A percentile compares a stretch with the other conserved stretches of the same genome.
Evolutionary conservation across 2,797 vertebrate species (phyloP).

Genomic region (Phalanger gymnotis): DNA sequence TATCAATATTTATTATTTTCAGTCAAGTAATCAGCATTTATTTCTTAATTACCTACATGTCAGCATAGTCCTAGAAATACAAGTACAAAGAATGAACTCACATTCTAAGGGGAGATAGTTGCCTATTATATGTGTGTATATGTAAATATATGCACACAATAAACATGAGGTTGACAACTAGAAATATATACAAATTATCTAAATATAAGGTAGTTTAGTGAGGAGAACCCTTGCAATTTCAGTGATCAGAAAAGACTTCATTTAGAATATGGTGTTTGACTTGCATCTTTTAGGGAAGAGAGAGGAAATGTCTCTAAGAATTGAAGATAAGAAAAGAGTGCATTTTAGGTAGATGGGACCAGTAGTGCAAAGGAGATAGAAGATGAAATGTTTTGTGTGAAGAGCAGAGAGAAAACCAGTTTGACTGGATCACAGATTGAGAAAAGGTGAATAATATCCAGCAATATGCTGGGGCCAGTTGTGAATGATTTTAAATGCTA

Average conservation of each 20-base stretch:
- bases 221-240: not conserved
- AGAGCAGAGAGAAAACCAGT: not conserved
- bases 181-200: not conserved
- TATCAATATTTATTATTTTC: not conserved
- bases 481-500: not conserved
- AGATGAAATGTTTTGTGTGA: not conserved
- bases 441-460: not conserved
- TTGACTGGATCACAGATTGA: not conserved
- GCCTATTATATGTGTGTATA: not conserved
- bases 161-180: not conserved
- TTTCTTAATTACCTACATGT: not conserved
- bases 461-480: not conserved
- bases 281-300: not conserved
- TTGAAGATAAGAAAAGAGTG: not conserved
- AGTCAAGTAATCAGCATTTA: not conserved
- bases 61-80: not conserved
- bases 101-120: not conserved
- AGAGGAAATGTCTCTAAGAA: not conserved
- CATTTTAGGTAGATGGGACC: not conserved
- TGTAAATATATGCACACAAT: not conserved
- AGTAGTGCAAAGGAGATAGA: not conserved
- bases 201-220: not conserved
- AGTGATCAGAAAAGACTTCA: not conserved
- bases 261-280: not conserved
- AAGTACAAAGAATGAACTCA: not conserved